Percentiles rank a stretch among this genome's conserved stretches.
Evolutionary conservation across 2,113 vertebrate species (phyloP).

Genomic region (Brachypodius melanocephalos): DNA sequence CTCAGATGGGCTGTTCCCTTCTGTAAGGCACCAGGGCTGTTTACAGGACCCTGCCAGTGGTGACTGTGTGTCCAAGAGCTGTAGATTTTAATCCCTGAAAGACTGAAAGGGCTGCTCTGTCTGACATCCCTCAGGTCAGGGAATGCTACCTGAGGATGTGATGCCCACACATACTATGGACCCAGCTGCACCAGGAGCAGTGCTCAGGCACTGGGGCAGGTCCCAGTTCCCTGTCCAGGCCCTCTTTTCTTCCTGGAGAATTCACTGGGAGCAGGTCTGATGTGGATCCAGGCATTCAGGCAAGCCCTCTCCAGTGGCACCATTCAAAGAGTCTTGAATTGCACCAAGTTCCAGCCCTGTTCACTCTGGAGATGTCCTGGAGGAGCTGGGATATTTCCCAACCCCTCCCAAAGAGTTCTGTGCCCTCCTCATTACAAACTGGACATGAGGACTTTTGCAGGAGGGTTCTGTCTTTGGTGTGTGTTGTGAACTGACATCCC

Average conservation of each 20-base stretch:
- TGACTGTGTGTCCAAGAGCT: neutral
- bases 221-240: neutral
- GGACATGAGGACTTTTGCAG: fast-evolving
- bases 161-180: fast-evolving
- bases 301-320: neutral
- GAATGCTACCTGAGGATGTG: neutral
- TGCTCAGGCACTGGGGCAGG: fast-evolving
- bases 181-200: fast-evolving
- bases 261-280: neutral
- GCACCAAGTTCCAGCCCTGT: neutral
- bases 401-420: neutral
- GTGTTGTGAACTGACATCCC: neutral
- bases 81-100: neutral
- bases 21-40: neutral
- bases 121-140: neutral
- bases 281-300: neutral
- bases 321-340: neutral
- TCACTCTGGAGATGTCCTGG: neutral
- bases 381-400: neutral
- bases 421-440: too few relatives aligned
- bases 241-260: too few relatives aligned
- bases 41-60: neutral
- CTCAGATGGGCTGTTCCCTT: fast-evolving
- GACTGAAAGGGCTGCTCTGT: neutral
- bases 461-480: neutral